Evolutionary conservation across 2,888 invertebrate species (phyloP).

Genomic region (Luperina nickerlii): DNA sequence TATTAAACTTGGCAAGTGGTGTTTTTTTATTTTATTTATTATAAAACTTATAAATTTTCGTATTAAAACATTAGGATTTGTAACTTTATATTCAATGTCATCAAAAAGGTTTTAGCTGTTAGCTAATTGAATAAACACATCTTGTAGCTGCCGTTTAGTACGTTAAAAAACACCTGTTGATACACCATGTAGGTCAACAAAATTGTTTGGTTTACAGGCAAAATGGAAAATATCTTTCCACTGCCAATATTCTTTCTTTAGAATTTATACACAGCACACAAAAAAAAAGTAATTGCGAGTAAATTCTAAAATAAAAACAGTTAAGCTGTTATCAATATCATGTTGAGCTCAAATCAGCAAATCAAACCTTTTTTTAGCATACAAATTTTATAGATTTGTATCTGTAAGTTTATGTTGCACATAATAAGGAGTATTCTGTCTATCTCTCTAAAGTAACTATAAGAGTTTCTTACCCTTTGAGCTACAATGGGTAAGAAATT

Average conservation of each 20-base stretch:
- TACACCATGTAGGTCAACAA: background rate
- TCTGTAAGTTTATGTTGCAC: background rate
- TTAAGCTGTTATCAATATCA: background rate
- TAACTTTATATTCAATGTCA: background rate
- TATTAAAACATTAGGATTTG: background rate
- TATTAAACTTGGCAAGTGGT: slow-evolving; percentile 73
- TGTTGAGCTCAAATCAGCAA: background rate
- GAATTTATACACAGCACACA: background rate
- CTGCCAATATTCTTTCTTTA: background rate
- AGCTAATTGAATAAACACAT: background rate
- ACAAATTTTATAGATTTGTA: background rate
- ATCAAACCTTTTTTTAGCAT: background rate
- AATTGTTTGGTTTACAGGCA: too few relatives aligned
- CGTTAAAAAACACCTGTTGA: background rate
- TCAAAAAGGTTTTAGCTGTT: background rate
- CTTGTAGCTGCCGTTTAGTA: background rate
- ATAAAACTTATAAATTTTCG: too few relatives aligned
- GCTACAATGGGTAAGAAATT: too few relatives aligned
- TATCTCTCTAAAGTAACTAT: background rate
- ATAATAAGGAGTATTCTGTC: background rate
- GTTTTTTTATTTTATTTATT: background rate
- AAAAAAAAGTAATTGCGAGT: too few relatives aligned
- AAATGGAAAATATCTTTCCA: background rate
- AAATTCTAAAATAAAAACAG: background rate
- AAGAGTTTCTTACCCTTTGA: background rate